Percentiles rank a stretch among this genome's conserved stretches.
These are phyloP conservation scores for Meloe dianella DNA, from an alignment of 2,888 invertebrate species.

Conservation along the genomic window DNA sequence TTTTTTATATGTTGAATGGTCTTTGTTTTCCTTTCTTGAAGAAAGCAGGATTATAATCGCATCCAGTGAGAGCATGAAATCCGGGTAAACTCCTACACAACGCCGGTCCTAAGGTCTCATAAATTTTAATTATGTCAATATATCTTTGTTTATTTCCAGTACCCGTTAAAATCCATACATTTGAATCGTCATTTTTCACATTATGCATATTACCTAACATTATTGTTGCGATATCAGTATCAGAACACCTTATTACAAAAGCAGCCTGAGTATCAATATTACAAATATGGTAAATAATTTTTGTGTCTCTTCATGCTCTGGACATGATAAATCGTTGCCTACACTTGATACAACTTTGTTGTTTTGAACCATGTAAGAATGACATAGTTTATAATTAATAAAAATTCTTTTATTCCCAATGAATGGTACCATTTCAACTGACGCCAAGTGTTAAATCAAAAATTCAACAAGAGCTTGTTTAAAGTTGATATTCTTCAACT, in stretches of 20 bases:
- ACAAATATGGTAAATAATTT: constrained; percentile 23
- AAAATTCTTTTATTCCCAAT: constrained; percentile 28
- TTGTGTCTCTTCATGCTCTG: constrained; percentile 15
- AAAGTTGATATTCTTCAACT: constrained; percentile 36
- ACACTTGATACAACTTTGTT: no score
- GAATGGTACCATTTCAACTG: constrained; percentile 35
- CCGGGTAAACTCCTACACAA: constrained; percentile 12
- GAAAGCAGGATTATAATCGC: constrained; percentile 13
- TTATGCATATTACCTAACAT: constrained; percentile 21
- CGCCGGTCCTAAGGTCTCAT: constrained; percentile 15
- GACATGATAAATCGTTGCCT: no score
- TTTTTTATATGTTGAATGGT: constrained; percentile 17
- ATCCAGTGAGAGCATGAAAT: constrained; percentile 7
- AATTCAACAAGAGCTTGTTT: constrained; percentile 39
- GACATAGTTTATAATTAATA: neutral
- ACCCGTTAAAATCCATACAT: constrained; percentile 16
- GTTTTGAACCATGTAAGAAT: constrained; percentile 39
- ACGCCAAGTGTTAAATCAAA: constrained; percentile 37
- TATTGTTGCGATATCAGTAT: constrained; percentile 16
- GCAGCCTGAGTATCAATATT: constrained; percentile 20
- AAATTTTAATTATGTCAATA: constrained; percentile 16
- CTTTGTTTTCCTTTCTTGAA: constrained; percentile 23
- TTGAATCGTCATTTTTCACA: constrained; percentile 20
- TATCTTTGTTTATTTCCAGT: constrained; percentile 21
- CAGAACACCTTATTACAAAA: constrained; percentile 16